Conservation (phyloP, 64 coral and sea anemone genomes). For the Catalaphyllia jardinei region DNA sequence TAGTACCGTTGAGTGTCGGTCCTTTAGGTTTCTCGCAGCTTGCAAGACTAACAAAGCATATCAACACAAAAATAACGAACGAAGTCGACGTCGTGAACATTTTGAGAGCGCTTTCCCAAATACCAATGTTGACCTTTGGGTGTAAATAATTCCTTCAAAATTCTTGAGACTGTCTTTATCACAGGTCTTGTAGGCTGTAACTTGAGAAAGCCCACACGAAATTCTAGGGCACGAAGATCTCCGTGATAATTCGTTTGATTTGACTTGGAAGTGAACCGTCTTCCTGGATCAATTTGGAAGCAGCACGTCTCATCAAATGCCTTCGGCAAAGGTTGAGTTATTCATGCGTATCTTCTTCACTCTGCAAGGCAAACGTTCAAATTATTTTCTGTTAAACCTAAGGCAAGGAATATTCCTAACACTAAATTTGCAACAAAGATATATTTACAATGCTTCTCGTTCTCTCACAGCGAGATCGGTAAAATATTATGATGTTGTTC, state of each 20-base stretch:
- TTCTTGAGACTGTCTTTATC: background rate
- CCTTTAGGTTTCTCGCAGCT: background rate
- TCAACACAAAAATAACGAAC: background rate
- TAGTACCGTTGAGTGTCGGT: background rate
- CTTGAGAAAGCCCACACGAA: background rate
- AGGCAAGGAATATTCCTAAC: background rate
- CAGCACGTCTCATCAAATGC: background rate
- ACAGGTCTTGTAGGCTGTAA: background rate
- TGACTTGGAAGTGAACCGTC: background rate
- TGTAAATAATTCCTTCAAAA: background rate
- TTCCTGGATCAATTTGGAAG: background rate
- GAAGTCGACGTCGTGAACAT: background rate
- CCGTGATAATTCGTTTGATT: background rate
- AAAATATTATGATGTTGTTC: background rate
- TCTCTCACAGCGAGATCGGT: background rate
- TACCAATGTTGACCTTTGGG: background rate
- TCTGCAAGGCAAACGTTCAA: background rate
- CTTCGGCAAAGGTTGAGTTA: background rate
- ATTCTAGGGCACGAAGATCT: background rate
- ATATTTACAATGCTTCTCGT: background rate
- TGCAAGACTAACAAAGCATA: constrained; percentile 1
- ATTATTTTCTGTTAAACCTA: background rate
- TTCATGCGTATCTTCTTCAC: background rate
- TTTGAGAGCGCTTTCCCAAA: too few species aligned
- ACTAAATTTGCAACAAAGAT: background rate